Evolutionary conservation across 2,888 invertebrate genomes (phyloP).

Genomic region (Andrena hattorfiana): DNA sequence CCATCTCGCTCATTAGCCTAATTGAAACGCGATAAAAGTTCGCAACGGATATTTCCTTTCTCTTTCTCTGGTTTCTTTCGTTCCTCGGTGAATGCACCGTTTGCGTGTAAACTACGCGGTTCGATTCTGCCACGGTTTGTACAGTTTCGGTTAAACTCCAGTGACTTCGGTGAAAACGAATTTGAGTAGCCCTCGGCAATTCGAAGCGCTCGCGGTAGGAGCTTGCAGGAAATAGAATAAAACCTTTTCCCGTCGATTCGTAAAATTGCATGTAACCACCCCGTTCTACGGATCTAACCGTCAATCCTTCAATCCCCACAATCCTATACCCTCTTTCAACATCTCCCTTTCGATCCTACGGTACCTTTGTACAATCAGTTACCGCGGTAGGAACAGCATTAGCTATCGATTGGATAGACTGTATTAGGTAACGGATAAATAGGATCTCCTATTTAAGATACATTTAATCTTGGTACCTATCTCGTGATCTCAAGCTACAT

Average conservation of each 20-base stretch:
- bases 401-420: conserved; percentile 76
- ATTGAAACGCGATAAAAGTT: conserved; percentile 27
- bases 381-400: conserved; percentile 38
- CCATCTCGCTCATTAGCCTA: not conserved
- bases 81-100: conserved; percentile 9
- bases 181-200: conserved; percentile 66
- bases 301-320: conserved; percentile 69
- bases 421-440: conserved; percentile 76
- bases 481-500: not conserved
- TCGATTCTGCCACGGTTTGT: conserved; percentile 36
- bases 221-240: conserved; percentile 72
- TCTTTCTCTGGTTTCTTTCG: not conserved
- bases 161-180: conserved; percentile 51
- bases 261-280: conserved; percentile 74
- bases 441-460: conserved; percentile 45
- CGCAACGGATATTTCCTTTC: not conserved
- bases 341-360: conserved; percentile 34
- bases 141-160: conserved; percentile 42
- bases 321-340: conserved; percentile 46
- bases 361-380: conserved; percentile 42
- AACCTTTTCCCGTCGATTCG: conserved; percentile 71
- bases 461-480: not conserved
- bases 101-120: conserved; percentile 18
- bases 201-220: conserved; percentile 52
- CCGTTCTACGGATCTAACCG: conserved; percentile 55